phyloP scores from a whole-genome alignment of 2,888 invertebrate genomes.

The Lithophane semibrunnea region DNA sequence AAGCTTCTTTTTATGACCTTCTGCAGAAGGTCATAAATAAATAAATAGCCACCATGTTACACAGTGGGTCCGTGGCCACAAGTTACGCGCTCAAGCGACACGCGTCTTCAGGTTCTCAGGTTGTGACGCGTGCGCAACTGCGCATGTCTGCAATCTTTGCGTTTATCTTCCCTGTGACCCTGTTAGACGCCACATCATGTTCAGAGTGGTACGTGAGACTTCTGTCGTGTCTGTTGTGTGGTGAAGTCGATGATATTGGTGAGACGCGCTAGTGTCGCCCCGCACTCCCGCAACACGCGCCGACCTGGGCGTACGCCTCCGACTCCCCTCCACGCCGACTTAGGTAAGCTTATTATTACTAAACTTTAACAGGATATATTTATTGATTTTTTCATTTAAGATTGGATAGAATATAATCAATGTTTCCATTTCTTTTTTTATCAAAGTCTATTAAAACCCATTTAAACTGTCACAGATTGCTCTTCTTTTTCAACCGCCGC shows the following conservation, averaged over 20 bases:
- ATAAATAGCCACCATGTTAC: not conserved
- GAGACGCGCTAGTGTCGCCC: slow-evolving; percentile 16
- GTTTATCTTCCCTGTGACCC: not conserved
- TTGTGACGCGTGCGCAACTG: no score
- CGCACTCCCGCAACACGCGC: slow-evolving; percentile 48
- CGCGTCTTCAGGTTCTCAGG: no score
- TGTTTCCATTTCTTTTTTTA: not conserved
- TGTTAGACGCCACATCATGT: no score
- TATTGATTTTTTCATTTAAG: not conserved
- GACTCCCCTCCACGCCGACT: slow-evolving; percentile 3
- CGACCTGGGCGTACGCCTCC: slow-evolving; percentile 48
- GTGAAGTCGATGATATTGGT: slow-evolving; percentile 27
- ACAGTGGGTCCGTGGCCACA: no score
- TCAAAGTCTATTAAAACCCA: not conserved
- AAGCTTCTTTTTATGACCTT: no score
- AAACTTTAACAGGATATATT: not conserved
- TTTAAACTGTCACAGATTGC: not conserved
- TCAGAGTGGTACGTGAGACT: slow-evolving; percentile 1
- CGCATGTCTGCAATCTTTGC: not conserved
- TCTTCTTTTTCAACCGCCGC: not conserved
- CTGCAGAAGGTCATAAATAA: slow-evolving; percentile 14
- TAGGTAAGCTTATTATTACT: slow-evolving; percentile 47
- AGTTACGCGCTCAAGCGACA: no score
- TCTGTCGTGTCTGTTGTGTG: slow-evolving; percentile 29
- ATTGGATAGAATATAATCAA: not conserved